Base-by-base conservation (phyloP, 2,888 invertebrate genomes). In the Ceratothoa steindachneri region DNA sequence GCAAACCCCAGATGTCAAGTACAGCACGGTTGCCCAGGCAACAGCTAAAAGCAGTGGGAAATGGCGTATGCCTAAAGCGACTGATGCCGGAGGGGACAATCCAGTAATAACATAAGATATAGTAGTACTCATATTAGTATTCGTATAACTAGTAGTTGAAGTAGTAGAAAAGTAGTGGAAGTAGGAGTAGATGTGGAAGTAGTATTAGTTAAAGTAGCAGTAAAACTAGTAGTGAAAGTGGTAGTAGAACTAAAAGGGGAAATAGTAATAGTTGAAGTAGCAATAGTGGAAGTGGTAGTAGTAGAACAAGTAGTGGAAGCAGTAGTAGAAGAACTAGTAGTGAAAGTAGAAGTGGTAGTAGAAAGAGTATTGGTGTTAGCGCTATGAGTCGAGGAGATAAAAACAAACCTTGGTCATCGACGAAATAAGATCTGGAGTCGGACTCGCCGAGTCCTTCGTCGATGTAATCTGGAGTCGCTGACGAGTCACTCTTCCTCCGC, bases 371-470 rank as follows among this genome's bases (percentile, higher is more conserved):
- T n/a, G n/a, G n/a, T n/a, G n/a, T n/a, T n/a, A n/a, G n/a, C n/a
- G n/a, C n/a, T n/a, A n/a, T n/a, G n/a, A n/a, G n/a, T n/a, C n/a
- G n/a, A n/a, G 60, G 22, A 24, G 24, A 60, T 12, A 24, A 60
- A 60, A 24, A 3, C 73, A 70, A 9, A 80, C 80, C 80, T 19
- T 75, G 77, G n/a, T 80, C 80, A 51, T 80, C 80, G 12, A 72
- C 52, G 73, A 77, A 80, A 74, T 75, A 80, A 60, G 75, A 73
- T 19, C 80, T 60, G 41, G 67, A 70, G 67, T 80, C 80, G 0
- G 72, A 70, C 28, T 80, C 80, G 0, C 80, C 80, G 9, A 80
- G 69, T 24, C 80, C 80, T 67, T 80, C 80, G 74, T 80, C 80
- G 52, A 74, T 75, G 28, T 75, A 74, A 19, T 80, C 77, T 0